phyloP scores from a whole-genome alignment of 1,140 invertebrate species.

The Aphelinus atriplicis region DNA sequence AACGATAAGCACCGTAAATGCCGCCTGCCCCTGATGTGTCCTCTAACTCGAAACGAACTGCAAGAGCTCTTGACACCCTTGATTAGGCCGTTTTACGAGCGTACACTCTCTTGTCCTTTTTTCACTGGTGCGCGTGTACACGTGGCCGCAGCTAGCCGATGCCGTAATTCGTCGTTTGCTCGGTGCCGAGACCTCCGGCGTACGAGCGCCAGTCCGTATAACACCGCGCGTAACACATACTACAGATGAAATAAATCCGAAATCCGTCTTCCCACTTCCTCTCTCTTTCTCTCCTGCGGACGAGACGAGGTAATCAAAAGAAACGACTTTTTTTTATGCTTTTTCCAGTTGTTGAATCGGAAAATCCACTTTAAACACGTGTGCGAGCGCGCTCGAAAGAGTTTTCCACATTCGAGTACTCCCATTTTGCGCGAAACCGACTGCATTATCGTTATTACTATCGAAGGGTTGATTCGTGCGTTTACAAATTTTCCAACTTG shows the following conservation, averaged over 20 bases:
- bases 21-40: constrained; percentile 1
- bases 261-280: no score
- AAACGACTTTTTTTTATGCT: no score
- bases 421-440: no score
- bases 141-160: not conserved
- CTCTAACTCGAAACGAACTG: not conserved
- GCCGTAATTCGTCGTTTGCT: constrained; percentile 25
- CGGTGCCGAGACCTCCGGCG: not conserved
- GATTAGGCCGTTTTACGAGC: constrained; percentile 49
- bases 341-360: no score
- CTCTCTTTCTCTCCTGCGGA: no score
- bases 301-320: no score
- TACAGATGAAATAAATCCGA: no score
- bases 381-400: no score
- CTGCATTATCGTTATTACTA: no score
- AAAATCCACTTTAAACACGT: no score
- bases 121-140: not conserved
- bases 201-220: not conserved
- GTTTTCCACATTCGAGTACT: no score
- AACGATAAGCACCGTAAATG: constrained; percentile 56
- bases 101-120: constrained; percentile 8
- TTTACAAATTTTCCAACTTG: not conserved
- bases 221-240: not conserved
- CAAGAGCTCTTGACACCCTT: constrained; percentile 50
- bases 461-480: no score